A percentile compares a stretch with the other conserved stretches of the same genome.
Evolutionary conservation across 2,888 invertebrate genomes (phyloP).

Genomic region (Bruchidius siliquastri): DNA sequence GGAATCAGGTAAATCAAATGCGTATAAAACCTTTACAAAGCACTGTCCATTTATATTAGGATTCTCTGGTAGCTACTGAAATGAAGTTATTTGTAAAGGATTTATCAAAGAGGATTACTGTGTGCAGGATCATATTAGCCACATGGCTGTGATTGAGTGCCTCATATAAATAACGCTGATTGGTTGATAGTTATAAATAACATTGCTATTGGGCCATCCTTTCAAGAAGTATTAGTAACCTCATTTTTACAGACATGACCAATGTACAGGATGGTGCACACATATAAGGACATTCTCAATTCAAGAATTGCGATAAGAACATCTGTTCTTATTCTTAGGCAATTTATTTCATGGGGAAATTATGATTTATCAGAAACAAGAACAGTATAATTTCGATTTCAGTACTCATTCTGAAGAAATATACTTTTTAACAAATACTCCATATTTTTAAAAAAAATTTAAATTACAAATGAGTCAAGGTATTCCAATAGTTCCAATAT

Average conservation of each 20-base stretch:
- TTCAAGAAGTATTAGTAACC: not conserved
- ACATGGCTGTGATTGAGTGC: not conserved
- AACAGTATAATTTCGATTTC: no score
- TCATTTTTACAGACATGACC: not conserved
- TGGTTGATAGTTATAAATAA: not conserved
- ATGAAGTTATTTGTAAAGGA: not conserved
- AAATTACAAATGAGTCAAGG: no score
- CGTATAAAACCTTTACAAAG: not conserved
- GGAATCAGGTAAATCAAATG: not conserved
- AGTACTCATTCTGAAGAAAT: no score
- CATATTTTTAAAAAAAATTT: no score
- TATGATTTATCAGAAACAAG: no score
- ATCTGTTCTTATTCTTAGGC: no score
- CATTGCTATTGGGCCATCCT: not conserved
- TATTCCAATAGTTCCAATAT: no score
- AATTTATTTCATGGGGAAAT: no score
- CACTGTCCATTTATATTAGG: not conserved
- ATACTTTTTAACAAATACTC: no score
- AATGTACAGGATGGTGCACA: no score
- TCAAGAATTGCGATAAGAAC: no score
- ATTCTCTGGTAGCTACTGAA: not conserved
- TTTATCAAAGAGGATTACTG: not conserved
- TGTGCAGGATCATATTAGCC: not conserved
- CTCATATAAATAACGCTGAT: not conserved
- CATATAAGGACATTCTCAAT: no score